These are phyloP conservation scores for Coptodon bakossiorum DNA, from an alignment of 2,113 vertebrate species.

Conservation along the genomic window DNA sequence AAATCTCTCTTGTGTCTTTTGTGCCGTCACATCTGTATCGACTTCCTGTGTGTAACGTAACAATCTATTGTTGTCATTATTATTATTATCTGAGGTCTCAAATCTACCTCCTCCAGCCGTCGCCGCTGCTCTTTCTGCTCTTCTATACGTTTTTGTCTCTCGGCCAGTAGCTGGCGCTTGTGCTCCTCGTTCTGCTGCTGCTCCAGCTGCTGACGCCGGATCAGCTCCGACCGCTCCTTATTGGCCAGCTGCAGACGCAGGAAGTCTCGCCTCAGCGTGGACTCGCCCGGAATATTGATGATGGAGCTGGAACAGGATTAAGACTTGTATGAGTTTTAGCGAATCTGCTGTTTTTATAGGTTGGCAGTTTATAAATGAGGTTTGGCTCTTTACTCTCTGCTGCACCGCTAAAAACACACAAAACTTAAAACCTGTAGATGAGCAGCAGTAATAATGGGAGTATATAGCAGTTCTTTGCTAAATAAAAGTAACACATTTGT, in stretches of 20 bases:
- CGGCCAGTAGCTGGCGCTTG: conserved; percentile 92
- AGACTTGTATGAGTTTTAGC: background rate
- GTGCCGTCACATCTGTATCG: background rate
- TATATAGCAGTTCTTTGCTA: fast-evolving
- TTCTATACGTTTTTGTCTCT: conserved; percentile 96
- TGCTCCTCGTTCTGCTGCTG: conserved; percentile 99
- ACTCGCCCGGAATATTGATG: conserved; percentile 94
- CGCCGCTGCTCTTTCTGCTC: conserved; percentile 96
- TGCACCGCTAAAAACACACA: background rate
- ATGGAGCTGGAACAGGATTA: conserved; percentile 77
- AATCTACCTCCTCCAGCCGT: conserved; percentile 88
- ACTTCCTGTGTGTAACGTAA: background rate
- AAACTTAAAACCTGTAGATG: background rate
- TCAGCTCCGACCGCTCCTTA: conserved; percentile 92
- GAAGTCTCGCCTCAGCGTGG: conserved; percentile 91
- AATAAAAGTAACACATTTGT: background rate
- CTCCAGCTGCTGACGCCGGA: conserved; percentile 94
- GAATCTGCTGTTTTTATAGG: background rate
- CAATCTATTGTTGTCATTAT: background rate
- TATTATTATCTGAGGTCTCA: fast-evolving
- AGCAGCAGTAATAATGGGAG: background rate
- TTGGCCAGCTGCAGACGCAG: conserved; percentile 94
- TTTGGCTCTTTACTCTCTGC: background rate
- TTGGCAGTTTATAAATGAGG: fast-evolving
- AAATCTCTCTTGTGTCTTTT: background rate